These are phyloP conservation scores for Caenorhabditis inopinata DNA, from an alignment of 1,140 invertebrate genomes.

Conservation along the genomic window DNA sequence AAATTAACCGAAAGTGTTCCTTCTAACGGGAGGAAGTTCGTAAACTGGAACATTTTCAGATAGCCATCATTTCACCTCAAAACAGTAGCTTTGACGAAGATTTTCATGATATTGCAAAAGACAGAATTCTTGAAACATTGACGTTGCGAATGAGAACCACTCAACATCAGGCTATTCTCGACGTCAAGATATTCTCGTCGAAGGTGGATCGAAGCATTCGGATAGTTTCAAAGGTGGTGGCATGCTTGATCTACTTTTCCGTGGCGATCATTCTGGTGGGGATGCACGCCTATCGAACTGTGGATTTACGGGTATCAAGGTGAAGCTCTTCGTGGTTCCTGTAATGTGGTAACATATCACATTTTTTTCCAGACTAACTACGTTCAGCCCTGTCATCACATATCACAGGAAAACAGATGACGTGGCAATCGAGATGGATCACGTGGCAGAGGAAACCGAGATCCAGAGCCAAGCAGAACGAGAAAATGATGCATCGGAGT, in stretches of 20 bases:
- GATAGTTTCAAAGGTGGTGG: neutral
- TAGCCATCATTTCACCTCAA: neutral
- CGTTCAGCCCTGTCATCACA: neutral
- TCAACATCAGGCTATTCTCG: neutral
- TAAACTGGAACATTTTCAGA: neutral
- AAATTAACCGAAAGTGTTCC: too few relatives aligned
- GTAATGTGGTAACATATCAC: neutral
- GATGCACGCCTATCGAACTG: neutral
- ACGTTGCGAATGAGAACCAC: neutral
- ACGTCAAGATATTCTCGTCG: neutral
- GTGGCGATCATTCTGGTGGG: neutral
- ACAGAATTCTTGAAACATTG: neutral
- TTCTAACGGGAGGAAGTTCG: too few relatives aligned
- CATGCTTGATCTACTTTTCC: neutral
- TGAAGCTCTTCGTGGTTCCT: neutral
- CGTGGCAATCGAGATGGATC: conserved; percentile 16
- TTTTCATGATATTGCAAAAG: neutral
- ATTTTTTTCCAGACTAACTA: neutral
- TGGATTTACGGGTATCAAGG: neutral
- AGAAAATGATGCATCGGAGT: neutral
- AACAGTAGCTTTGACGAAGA: neutral
- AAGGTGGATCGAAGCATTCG: neutral
- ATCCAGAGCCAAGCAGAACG: too few relatives aligned
- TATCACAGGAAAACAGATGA: neutral
- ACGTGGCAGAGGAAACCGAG: neutral